Conservation (phyloP, 2,888 invertebrate genomes). For the Dryomyza anilis region DNA sequence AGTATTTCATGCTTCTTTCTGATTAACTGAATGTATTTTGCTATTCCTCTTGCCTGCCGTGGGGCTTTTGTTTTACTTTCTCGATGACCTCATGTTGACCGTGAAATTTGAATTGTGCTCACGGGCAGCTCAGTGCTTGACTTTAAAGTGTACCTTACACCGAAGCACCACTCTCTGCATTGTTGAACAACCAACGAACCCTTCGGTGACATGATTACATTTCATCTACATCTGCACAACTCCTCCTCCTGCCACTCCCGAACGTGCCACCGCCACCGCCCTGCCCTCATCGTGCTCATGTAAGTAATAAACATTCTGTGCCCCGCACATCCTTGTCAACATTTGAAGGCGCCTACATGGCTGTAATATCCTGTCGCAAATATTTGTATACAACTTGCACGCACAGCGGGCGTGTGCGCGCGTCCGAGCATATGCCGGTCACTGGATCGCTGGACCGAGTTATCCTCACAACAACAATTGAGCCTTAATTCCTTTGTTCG, state of each 20-base stretch:
- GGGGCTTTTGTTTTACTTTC: not conserved
- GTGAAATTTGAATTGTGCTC: not conserved
- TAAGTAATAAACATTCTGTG: no score
- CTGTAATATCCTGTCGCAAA: not conserved
- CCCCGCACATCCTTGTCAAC: not conserved
- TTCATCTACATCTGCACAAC: no score
- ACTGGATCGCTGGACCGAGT: not conserved
- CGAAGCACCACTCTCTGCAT: no score
- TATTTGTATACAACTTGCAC: not conserved
- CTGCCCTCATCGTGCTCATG: not conserved
- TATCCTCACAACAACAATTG: not conserved
- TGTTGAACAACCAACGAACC: not conserved
- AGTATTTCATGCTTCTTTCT: constrained; percentile 12
- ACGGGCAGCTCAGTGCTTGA: not conserved
- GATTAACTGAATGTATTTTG: not conserved
- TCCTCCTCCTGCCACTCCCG: not conserved
- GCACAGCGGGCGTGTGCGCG: not conserved
- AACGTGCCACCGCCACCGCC: not conserved
- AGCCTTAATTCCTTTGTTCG: no score
- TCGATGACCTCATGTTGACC: no score
- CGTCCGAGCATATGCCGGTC: not conserved
- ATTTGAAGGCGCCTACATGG: not conserved
- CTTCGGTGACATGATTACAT: not conserved
- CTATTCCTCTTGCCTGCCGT: not conserved
- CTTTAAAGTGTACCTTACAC: not conserved